These are phyloP conservation scores for Malacosoma neustria DNA, from an alignment of 2,888 invertebrate genomes.

Conservation along the genomic window DNA sequence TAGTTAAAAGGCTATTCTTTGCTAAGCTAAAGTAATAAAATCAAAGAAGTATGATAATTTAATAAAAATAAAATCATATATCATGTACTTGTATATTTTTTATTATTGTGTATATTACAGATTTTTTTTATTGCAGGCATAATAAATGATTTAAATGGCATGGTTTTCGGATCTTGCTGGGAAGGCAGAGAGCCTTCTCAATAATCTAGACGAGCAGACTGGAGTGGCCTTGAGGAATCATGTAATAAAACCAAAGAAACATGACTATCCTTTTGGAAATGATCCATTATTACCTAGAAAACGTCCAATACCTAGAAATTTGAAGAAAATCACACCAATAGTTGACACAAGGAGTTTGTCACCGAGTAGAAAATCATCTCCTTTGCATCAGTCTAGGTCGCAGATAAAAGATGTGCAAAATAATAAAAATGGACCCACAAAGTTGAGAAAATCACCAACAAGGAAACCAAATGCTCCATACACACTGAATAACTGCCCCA, in stretches of 20 bases:
- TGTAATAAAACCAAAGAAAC: constrained; percentile 30
- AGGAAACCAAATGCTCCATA: constrained; percentile 26
- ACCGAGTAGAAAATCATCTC: constrained; percentile 25
- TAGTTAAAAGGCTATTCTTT: too few relatives aligned
- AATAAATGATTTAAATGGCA: constrained; percentile 66
- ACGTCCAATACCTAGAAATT: constrained; percentile 19
- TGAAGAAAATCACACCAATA: constrained; percentile 25
- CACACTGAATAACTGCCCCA: constrained; percentile 36
- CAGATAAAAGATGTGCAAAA: constrained; percentile 23
- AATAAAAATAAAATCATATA: too few relatives aligned
- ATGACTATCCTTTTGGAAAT: constrained; percentile 17
- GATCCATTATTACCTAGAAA: constrained; percentile 32
- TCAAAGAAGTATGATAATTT: too few relatives aligned
- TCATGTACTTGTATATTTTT: too few relatives aligned
- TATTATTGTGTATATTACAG: too few relatives aligned
- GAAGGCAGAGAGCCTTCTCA: constrained; percentile 83
- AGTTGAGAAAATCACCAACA: constrained; percentile 20
- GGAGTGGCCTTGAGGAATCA: constrained; percentile 76
- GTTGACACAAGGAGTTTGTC: constrained; percentile 26
- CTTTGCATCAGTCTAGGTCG: constrained; percentile 19
- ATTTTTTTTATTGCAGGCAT: constrained; percentile 1
- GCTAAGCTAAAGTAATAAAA: too few relatives aligned
- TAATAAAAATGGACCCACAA: constrained; percentile 13
- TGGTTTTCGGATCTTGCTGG: constrained; percentile 85
- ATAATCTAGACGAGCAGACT: constrained; percentile 83